phyloP scores from a whole-genome alignment of 2,113 vertebrate species.

The Malaclemys terrapin region DNA sequence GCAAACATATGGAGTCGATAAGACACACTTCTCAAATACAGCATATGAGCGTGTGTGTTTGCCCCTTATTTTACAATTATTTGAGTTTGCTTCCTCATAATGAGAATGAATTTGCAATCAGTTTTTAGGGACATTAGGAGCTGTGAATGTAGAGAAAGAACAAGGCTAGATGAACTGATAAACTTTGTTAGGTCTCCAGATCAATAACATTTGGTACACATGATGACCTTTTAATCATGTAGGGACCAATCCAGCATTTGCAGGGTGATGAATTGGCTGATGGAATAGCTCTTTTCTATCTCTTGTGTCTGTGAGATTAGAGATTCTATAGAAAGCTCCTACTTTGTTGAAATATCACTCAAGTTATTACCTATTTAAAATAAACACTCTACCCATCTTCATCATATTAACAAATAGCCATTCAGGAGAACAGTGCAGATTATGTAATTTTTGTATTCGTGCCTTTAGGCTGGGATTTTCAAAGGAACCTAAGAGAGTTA shows the following conservation, averaged over 20 bases:
- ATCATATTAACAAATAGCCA: neutral
- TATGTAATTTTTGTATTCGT: neutral
- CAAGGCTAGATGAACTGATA: neutral
- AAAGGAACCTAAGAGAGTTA: neutral
- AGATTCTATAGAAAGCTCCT: neutral
- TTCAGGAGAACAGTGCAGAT: neutral
- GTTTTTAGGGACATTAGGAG: neutral
- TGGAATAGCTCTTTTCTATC: neutral
- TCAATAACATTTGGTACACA: neutral
- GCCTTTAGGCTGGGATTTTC: neutral
- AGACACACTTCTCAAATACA: neutral
- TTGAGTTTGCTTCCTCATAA: neutral
- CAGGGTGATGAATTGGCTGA: neutral
- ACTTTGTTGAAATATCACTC: neutral
- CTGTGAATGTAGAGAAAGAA: neutral
- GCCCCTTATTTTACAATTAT: neutral
- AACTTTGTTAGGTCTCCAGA: neutral
- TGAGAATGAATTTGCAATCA: neutral
- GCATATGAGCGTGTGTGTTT: neutral
- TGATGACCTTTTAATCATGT: neutral
- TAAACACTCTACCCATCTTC: neutral
- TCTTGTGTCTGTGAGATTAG: neutral
- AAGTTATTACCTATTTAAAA: neutral
- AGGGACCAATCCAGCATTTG: neutral
- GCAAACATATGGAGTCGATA: neutral